Base-by-base conservation (phyloP, 2,113 vertebrate species). In the Proterorhinus semilunaris region DNA sequence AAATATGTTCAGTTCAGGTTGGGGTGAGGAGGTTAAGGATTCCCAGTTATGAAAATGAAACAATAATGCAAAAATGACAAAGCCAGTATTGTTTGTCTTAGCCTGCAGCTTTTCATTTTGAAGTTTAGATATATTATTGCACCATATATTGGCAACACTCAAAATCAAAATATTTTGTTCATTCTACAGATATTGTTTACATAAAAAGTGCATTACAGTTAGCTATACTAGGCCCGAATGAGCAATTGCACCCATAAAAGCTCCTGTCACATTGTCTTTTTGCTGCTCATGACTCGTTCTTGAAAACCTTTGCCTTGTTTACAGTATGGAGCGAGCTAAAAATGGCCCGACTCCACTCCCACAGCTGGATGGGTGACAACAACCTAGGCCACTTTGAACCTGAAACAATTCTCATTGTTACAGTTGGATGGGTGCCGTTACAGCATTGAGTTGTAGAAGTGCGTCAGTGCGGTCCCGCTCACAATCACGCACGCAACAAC, bases 391-490 rank as follows among this genome's bases (percentile, higher is more conserved):
- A 79, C 76, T 88, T 86, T 86, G 74, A 87, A 86, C 78, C 76
- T 84, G 66, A 79, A 84, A 86, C 83, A 80, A 83, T 87, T 84
- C 76, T 82, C 87, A 87, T 88, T 87, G 85, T 86, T 88, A 78
- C 78, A 82, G 70, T 81, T 88, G 86, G 82, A 85, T 53, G n/a
- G 0, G 65, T 80, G 82, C 81, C 85, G 72, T 80, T 2, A 7
- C 58, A 42, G 80, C 51, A 50, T 71, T 82, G 62, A 66, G 58
- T 68, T 64, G 73, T 44, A 73, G 71, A 79, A 64, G 49, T 11
- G 50, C 54, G 46, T 72, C 66, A 17, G 58, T 65, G 67, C 65
- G 62, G 58, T 78, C 51, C 66, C 51, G 62, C 67, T 71, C 10
- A 15, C 71, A 74, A 71, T 72, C 68, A 69, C 49, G 46, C 81